Evolutionary conservation across 2,113 vertebrate species (phyloP).

Genomic region (Ia io): DNA sequence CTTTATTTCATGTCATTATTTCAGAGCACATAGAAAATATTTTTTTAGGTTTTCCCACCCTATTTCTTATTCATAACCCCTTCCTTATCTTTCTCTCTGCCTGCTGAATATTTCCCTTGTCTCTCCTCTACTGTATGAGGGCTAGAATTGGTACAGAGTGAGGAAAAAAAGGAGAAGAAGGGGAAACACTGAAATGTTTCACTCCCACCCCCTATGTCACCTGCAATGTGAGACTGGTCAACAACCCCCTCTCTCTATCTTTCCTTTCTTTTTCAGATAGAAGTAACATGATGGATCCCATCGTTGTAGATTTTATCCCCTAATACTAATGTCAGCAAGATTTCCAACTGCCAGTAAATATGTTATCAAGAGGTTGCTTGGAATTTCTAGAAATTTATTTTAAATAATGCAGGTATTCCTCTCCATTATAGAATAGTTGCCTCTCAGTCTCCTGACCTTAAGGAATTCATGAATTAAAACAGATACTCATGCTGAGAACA

Average conservation of each 20-base stretch:
- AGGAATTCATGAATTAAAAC: conserved; percentile 5
- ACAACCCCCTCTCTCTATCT: background rate
- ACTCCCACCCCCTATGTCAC: fast-evolving
- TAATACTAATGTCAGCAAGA: conserved; percentile 10
- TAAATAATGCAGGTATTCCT: background rate
- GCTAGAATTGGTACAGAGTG: background rate
- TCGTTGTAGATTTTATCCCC: background rate
- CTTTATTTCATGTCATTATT: background rate
- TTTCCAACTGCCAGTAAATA: background rate
- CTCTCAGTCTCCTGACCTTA: background rate
- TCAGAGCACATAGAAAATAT: background rate
- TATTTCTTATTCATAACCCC: background rate
- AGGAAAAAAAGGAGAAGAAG: background rate
- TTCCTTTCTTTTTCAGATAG: background rate
- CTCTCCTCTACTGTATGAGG: background rate
- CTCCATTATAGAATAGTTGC: background rate
- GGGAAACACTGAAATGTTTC: background rate
- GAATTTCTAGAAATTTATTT: background rate
- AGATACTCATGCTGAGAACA: background rate
- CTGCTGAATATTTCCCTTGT: background rate
- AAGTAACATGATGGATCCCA: background rate
- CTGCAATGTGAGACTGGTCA: background rate
- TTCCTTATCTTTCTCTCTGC: background rate
- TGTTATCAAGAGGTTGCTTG: background rate
- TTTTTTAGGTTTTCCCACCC: background rate